These are phyloP conservation scores for Odontamblyopus lacepedii DNA, from an alignment of 2,797 vertebrate genomes.

Conservation along the genomic window DNA sequence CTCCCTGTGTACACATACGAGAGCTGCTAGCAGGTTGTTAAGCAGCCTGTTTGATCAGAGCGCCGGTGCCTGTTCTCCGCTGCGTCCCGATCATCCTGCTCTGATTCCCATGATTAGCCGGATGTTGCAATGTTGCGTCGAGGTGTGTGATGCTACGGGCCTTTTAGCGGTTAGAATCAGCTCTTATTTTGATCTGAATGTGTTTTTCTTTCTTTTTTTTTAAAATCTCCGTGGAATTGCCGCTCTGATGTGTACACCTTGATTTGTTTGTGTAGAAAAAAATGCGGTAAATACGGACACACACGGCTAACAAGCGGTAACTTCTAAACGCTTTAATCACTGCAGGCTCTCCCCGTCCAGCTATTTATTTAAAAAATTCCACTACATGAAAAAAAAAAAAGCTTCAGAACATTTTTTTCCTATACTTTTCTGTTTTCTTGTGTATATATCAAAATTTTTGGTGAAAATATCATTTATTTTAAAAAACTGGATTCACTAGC, in stretches of 20 bases:
- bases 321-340: not conserved
- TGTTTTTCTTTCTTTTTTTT: not conserved
- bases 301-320: not conserved
- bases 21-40: not conserved
- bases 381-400: not conserved
- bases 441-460: not conserved
- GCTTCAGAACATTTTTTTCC: no score
- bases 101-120: not conserved
- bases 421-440: no score
- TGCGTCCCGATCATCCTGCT: conserved; percentile 3
- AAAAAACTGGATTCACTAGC: no score
- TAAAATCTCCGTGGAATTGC: not conserved
- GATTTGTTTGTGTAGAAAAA: not conserved
- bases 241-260: conserved; percentile 10
- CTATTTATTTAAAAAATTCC: not conserved
- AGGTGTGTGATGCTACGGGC: conserved; percentile 8
- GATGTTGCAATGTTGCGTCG: not conserved
- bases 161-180: not conserved
- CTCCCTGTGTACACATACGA: not conserved
- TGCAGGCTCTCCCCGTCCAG: not conserved
- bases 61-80: conserved; percentile 11
- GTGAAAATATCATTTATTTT: not conserved
- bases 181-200: conserved; percentile 2
- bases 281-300: not conserved
- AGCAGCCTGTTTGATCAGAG: conserved; percentile 15